Conservation (phyloP, 2,888 invertebrate species). For the Andrena chrysosceles region DNA sequence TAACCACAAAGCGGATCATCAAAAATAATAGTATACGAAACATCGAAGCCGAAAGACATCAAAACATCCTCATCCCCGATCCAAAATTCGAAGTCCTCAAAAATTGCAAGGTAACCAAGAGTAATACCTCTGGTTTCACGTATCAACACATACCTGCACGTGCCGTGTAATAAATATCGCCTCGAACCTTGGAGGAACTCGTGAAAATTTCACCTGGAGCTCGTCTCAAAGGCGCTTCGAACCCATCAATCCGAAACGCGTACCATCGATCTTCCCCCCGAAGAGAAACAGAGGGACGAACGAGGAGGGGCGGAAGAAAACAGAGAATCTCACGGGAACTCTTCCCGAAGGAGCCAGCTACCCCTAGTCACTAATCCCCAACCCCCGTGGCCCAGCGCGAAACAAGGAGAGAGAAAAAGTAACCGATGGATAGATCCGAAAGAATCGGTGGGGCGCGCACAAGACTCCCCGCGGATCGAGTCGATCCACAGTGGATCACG, state of each 20-base stretch:
- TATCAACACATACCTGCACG: not conserved
- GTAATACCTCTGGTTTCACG: too few relatives aligned
- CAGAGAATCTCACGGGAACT: not conserved
- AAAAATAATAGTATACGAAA: not conserved
- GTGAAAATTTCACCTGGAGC: constrained; percentile 5
- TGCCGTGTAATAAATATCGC: too few relatives aligned
- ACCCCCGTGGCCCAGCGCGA: too few relatives aligned
- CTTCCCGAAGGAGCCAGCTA: not conserved
- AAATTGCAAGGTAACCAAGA: too few relatives aligned
- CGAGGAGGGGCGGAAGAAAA: not conserved
- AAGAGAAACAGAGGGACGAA: too few relatives aligned
- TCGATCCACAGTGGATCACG: constrained; percentile 23
- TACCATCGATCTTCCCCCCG: not conserved
- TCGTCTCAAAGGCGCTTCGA: not conserved
- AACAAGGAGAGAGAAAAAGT: not conserved
- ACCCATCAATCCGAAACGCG: constrained; percentile 4
- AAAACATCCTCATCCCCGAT: not conserved
- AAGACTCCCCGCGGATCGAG: not conserved
- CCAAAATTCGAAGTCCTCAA: not conserved
- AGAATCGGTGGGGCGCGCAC: not conserved
- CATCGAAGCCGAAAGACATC: not conserved
- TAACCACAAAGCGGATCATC: not conserved
- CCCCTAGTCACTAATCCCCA: not conserved
- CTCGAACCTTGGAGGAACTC: not conserved
- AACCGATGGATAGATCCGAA: not conserved